Base-by-base conservation (phyloP, 2,888 invertebrate species). In the Oeneis ivallda region DNA sequence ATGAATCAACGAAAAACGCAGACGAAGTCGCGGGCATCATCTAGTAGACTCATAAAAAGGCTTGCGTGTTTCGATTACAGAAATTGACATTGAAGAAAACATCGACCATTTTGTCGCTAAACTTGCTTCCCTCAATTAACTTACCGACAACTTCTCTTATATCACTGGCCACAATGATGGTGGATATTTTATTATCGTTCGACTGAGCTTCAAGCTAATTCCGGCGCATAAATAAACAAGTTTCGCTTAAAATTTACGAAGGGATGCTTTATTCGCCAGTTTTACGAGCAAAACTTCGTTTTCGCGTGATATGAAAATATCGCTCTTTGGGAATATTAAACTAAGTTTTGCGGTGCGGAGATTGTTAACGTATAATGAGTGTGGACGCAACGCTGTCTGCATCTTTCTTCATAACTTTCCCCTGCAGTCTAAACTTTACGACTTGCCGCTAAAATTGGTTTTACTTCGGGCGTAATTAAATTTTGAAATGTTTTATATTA, bases 291-390 rank as follows among this genome's bases (percentile, higher is more conserved):
- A 5, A 45, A 45, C 43, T 45, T 45, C 7, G 43, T n/a, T 45
- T 45, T 45, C n/a, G 43, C 43, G 43, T 45, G n/a, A 45, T 45
- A 45, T 15, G 43, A 45, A 45, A 45, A 45, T 45, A 45, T 45
- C 43, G 43, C 15, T 45, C n/a, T 45, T 45, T 15, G 43, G n/a
- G 43, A 45, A 45, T 15, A 45, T 45, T 45, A 7, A 45, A 15
- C 5, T n/a, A 15, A 45, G 15, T 45, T 45, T 43, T 11, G 11
- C 13, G 43, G 43, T 2, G 11, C 13, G n/a, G 43, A 43, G 43
- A n/a, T n/a, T 7, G 43, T 45, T 45, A 45, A 15, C 43, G n/a
- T 15, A n/a, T 45, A 45, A 45, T 45, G 0, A 45, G 43, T 6
- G 43, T 15, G 43, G 43, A 45, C 43, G 43, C 43, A n/a, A 45